These are phyloP conservation scores for Bombus sibiricus DNA, from an alignment of 1,140 invertebrate species.

Conservation along the genomic window DNA sequence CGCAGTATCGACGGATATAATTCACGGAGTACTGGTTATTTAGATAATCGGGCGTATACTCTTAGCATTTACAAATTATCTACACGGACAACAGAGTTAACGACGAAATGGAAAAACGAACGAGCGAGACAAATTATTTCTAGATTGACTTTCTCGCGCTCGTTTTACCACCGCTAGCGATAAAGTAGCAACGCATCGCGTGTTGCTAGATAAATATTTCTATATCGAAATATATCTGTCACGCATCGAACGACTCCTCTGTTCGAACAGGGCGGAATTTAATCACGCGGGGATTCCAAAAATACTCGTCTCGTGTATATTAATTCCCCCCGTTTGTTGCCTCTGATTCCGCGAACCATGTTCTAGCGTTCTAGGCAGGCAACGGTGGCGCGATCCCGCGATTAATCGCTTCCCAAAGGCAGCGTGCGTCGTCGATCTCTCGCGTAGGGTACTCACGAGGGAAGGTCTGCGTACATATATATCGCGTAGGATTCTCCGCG, in stretches of 20 bases:
- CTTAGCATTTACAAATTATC: background rate
- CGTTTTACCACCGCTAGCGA: background rate
- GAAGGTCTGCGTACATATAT: slow-evolving; percentile 23
- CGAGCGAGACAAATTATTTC: too few species aligned
- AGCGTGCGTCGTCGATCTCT: slow-evolving; percentile 47
- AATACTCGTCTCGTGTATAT: background rate
- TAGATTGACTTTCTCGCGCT: too few species aligned
- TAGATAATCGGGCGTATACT: background rate
- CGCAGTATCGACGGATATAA: background rate
- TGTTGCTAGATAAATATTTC: slow-evolving; percentile 1
- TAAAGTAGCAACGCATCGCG: background rate
- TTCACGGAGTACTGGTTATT: background rate
- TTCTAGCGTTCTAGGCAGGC: background rate
- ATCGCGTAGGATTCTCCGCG: slow-evolving; percentile 34
- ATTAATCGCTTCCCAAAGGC: slow-evolving; percentile 67
- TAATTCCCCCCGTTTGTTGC: background rate
- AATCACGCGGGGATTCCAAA: background rate
- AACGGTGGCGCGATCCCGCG: slow-evolving; percentile 24
- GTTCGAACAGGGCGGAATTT: background rate
- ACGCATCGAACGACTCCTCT: background rate
- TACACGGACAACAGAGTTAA: background rate
- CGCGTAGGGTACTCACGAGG: background rate
- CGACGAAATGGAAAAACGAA: background rate
- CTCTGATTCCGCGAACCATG: background rate
- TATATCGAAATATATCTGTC: background rate